A percentile compares a stretch with the other conserved stretches of the same genome.
phyloP scores from a whole-genome alignment of 2,113 vertebrate genomes.

The Sylvilagus bachmani region DNA sequence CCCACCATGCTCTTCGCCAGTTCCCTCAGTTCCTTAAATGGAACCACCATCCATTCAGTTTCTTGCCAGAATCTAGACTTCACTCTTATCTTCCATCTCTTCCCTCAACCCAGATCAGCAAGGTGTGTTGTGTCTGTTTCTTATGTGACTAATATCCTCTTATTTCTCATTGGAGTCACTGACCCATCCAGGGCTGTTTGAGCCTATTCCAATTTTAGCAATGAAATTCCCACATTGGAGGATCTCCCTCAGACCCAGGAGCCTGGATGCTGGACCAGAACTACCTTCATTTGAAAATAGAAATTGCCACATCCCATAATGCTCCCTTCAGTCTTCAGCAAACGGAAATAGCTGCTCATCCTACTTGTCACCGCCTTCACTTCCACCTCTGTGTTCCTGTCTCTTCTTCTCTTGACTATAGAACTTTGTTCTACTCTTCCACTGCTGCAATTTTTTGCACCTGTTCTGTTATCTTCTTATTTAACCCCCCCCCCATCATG shows the following conservation, averaged over 20 bases:
- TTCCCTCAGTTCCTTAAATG: not conserved
- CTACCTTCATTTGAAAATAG: not conserved
- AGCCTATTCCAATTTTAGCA: not conserved
- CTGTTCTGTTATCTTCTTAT: fast-evolving
- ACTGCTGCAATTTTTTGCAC: fast-evolving
- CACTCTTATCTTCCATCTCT: not conserved
- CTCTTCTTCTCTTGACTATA: not conserved
- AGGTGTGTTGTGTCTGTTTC: not conserved
- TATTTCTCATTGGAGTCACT: not conserved
- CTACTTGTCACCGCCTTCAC: not conserved
- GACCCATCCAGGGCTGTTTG: too few relatives aligned
- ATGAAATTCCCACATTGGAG: not conserved
- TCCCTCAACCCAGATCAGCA: not conserved
- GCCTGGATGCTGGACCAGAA: not conserved
- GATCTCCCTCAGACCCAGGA: not conserved
- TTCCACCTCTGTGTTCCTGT: not conserved
- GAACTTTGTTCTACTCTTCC: not conserved
- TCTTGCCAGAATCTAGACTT: not conserved
- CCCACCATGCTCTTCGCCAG: fast-evolving
- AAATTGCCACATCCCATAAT: too few relatives aligned
- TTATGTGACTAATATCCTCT: not conserved
- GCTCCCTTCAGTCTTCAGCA: not conserved
- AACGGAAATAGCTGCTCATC: not conserved
- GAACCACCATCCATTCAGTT: not conserved
- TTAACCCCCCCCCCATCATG: not conserved